Conservation (phyloP, 2,888 invertebrate genomes). For the Nebria brevicollis region DNA sequence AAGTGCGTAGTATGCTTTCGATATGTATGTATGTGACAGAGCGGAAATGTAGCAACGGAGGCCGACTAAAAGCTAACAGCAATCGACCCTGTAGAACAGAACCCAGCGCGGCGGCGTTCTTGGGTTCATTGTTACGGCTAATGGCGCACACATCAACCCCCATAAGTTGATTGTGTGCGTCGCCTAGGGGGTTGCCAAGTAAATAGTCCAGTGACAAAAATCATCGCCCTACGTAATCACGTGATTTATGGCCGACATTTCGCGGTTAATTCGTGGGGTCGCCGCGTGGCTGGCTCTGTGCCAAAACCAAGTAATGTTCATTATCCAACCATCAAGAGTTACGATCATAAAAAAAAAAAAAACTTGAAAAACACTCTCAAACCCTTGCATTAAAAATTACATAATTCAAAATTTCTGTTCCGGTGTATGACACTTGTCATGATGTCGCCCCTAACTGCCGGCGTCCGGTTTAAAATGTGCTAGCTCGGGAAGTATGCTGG, state of each 20-base stretch:
- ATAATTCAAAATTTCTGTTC: conserved; percentile 62
- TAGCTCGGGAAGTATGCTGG: conserved; percentile 6
- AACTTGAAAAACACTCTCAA: conserved; percentile 47
- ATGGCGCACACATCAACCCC: conserved; percentile 37
- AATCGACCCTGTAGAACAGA: background rate
- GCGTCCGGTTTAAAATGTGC: conserved; percentile 60
- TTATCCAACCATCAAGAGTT: conserved; percentile 50
- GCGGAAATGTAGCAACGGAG: conserved; percentile 17
- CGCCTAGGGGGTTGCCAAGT: conserved; percentile 50
- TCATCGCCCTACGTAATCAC: conserved; percentile 61
- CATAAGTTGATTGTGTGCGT: conserved; percentile 53
- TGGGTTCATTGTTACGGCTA: conserved; percentile 37
- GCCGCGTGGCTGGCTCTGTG: conserved; percentile 54
- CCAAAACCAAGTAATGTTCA: conserved; percentile 53
- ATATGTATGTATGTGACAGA: background rate
- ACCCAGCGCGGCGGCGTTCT: conserved; percentile 11
- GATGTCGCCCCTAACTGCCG: conserved; percentile 59
- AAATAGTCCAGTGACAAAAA: conserved; percentile 59
- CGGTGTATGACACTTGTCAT: conserved; percentile 60
- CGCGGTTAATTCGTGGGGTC: conserved; percentile 60
- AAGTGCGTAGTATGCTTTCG: background rate
- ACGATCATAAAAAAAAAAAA: conserved; percentile 48
- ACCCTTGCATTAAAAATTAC: conserved; percentile 58
- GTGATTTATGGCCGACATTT: conserved; percentile 60
- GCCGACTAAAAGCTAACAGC: conserved; percentile 20